Evolutionary conservation across 92 coral and sea anemone genomes (phyloP), one percentile per base, ranked within the genome.

Genomic region (Paramuricea clavata): DNA sequence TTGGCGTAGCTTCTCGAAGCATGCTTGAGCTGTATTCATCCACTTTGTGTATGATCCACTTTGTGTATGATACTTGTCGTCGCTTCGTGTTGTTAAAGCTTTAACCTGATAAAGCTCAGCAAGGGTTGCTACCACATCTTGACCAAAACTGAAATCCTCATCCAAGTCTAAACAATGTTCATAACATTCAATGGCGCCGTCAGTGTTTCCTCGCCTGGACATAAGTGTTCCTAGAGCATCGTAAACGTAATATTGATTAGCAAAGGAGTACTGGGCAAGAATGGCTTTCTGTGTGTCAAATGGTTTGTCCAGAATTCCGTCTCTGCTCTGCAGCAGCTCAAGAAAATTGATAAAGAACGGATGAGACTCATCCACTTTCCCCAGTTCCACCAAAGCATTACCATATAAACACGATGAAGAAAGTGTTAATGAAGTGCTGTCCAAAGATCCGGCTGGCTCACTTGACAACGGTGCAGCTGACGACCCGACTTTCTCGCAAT

Each of bases 71-170:
- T n/a, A n/a, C n/a, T n/a, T n/a, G n/a, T n/a, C n/a, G n/a, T n/a
- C n/a, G n/a, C n/a, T n/a, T n/a, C n/a, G n/a, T n/a, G 43, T 12
- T 9, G 19, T 25, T 25, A 76, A 32, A 28, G 82, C 68, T 76
- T 76, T 76, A 12, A 68, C 2, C 34, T 76, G 82, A 23, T 76
- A 76, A 0, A 76, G 68, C 26, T 76, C 82, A 7, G 82, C 67
- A 8, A 76, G 35, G 5, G 82, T 76, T 5, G 2, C 82, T 5
- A 76, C 82, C 25, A 76, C 4, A 25, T 15, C 64, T 41, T 76
- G 82, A 27, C 50, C 43, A 19, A 26, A 49, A 21, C 26, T 23
- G 2, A 30, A 54, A 17, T 52, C 35, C 27, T 28, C 43, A 31
- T 76, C 82, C 0, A 26, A 26, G 26, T 76, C 67, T 6, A 76